These are phyloP conservation scores for Dryocosmus kuriphilus DNA, from an alignment of 2,888 invertebrate species.

Conservation along the genomic window DNA sequence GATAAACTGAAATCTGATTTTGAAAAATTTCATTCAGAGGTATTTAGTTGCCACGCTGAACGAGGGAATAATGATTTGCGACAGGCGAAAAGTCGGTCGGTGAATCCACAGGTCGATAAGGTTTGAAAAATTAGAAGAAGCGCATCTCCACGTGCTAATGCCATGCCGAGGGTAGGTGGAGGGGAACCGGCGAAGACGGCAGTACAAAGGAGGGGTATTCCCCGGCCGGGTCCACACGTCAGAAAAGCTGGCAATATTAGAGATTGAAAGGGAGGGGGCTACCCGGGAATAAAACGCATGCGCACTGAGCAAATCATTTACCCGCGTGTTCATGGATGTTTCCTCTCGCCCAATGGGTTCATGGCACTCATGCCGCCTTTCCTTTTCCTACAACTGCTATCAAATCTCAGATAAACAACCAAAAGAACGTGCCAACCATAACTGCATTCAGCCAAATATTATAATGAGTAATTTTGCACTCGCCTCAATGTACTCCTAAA, in stretches of 20 bases:
- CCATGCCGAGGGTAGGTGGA: conserved; percentile 46
- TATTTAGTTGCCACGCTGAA: conserved; percentile 20
- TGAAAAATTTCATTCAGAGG: not conserved
- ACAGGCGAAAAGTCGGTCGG: conserved; percentile 45
- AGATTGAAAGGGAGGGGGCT: conserved; percentile 70
- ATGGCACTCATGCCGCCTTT: conserved; percentile 22
- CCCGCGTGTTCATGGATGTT: conserved; percentile 66
- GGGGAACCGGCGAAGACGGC: conserved; percentile 36
- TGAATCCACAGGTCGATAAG: conserved; percentile 75
- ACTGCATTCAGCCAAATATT: conserved; percentile 10
- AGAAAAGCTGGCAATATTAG: conserved; percentile 71
- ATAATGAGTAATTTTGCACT: not conserved
- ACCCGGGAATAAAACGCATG: conserved; percentile 71
- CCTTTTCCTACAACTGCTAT: conserved; percentile 42
- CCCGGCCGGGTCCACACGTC: conserved; percentile 59
- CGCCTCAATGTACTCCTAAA: not conserved
- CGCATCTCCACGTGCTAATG: conserved; percentile 68
- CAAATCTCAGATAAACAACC: conserved; percentile 45
- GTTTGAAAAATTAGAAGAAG: conserved; percentile 72
- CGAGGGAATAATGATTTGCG: conserved; percentile 6
- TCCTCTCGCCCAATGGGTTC: conserved; percentile 40
- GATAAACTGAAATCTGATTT: too few species aligned
- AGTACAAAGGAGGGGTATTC: conserved; percentile 35
- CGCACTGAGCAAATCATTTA: conserved; percentile 63
- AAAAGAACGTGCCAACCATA: conserved; percentile 38